A percentile compares a stretch with the other conserved stretches of the same genome.
Conservation (phyloP, 2,113 vertebrate species). For the Typhlomys cinereus region DNA sequence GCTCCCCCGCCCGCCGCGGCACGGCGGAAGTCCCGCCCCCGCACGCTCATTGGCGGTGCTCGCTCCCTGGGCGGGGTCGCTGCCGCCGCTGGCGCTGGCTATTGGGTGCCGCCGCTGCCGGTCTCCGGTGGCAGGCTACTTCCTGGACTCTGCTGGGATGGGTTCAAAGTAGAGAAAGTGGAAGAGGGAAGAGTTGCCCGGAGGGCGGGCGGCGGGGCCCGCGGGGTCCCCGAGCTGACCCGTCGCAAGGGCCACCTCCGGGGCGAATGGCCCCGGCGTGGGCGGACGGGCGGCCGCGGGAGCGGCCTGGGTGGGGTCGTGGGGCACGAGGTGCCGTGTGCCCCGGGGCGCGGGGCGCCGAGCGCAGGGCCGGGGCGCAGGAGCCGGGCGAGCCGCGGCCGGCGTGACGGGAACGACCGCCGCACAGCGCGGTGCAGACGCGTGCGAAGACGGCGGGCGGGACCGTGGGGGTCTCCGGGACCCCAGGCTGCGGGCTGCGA, state of each 20-base stretch:
- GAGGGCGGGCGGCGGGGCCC: not conserved
- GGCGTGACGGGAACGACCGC: not conserved
- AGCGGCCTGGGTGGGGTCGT: not conserved
- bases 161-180: conserved; percentile 80
- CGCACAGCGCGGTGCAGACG: not conserved
- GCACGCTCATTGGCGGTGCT: not conserved
- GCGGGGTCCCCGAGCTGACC: not conserved
- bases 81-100: not conserved
- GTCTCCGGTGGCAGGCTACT: conserved; percentile 67
- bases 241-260: not conserved
- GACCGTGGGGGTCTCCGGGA: not conserved
- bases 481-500: not conserved
- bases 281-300: not conserved
- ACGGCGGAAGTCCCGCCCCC: conserved; percentile 78
- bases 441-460: not conserved
- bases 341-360: not conserved
- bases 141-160: conserved; percentile 82
- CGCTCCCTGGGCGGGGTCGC: conserved; percentile 5
- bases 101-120: conserved; percentile 45
- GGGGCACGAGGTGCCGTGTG: not conserved
- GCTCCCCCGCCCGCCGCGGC: conserved; percentile 70
- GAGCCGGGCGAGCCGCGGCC: not conserved
- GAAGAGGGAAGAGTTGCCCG: conserved; percentile 64
- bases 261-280: not conserved
- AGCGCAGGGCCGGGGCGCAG: not conserved